Conservation (phyloP, 2,797 vertebrate genomes). For the Ptychadena robeensis region DNA sequence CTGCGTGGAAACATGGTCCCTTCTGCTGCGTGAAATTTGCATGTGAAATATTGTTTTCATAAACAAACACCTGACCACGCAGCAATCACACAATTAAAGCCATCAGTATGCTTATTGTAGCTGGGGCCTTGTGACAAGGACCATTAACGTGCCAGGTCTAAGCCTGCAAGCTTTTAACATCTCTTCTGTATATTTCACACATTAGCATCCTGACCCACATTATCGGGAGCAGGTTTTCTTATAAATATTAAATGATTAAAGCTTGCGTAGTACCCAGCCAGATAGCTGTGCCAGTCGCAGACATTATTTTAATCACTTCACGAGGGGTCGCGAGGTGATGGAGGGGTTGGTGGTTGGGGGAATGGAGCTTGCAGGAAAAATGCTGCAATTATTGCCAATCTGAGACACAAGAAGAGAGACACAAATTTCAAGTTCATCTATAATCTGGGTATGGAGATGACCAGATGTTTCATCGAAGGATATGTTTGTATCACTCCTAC, state of each 20-base stretch:
- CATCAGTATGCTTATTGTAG: slow-evolving; percentile 52
- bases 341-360: too few species aligned
- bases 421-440: slow-evolving; percentile 69
- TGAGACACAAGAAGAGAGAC: slow-evolving; percentile 60
- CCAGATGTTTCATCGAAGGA: slow-evolving; percentile 71
- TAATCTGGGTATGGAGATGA: slow-evolving; percentile 70
- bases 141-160: slow-evolving; percentile 50
- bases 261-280: slow-evolving; percentile 42
- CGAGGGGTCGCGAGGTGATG: slow-evolving; percentile 69
- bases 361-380: slow-evolving; percentile 65
- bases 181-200: slow-evolving; percentile 49
- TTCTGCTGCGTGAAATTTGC: slow-evolving; percentile 40
- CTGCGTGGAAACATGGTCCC: slow-evolving; percentile 4
- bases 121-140: slow-evolving; percentile 54
- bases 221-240: slow-evolving; percentile 60
- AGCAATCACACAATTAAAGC: slow-evolving; percentile 58
- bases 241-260: slow-evolving; percentile 45
- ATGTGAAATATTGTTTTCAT: slow-evolving; percentile 62
- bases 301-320: slow-evolving; percentile 79
- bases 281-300: slow-evolving; percentile 59
- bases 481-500: slow-evolving; percentile 66
- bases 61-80: slow-evolving; percentile 56
- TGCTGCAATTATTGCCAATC: slow-evolving; percentile 73
- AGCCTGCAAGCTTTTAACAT: slow-evolving; percentile 59
- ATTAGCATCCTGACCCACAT: slow-evolving; percentile 59